A percentile compares a stretch with the other conserved stretches of the same genome.
phyloP scores from a whole-genome alignment of 2,797 vertebrate species.

The Hirundo rustica region DNA sequence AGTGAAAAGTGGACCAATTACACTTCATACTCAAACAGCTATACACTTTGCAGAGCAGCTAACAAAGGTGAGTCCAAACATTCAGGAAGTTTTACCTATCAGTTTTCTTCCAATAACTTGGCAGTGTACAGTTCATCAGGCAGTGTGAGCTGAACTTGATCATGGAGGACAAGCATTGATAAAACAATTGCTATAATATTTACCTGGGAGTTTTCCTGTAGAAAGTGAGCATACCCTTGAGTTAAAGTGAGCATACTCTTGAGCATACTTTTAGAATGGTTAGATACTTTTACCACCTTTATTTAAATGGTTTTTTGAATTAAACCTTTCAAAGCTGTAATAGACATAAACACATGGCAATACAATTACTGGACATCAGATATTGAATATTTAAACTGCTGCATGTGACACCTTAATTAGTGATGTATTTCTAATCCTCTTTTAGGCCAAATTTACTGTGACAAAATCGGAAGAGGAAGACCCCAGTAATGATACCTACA shows the following conservation, averaged over 20 bases:
- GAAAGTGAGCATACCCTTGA: neutral
- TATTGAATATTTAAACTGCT: neutral
- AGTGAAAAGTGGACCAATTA: constrained; percentile 89
- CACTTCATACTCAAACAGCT: constrained; percentile 93
- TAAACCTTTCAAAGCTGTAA: neutral
- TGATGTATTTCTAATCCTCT: neutral
- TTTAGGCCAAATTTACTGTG: constrained; percentile 92
- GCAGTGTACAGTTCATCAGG: neutral
- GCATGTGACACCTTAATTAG: neutral
- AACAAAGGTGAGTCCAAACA: constrained; percentile 81
- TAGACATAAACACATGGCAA: neutral
- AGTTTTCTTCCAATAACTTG: neutral
- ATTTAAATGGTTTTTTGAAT: neutral
- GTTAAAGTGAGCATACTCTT: too few relatives aligned
- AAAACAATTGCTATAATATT: neutral
- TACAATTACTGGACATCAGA: neutral
- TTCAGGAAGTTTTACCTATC: neutral
- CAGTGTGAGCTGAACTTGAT: neutral
- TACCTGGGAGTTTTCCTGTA: neutral
- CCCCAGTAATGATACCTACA: constrained; percentile 78
- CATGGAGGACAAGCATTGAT: neutral
- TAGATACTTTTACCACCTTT: neutral
- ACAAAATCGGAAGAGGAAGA: constrained; percentile 86
- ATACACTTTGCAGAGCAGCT: constrained; percentile 93
- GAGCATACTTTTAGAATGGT: neutral